Evolutionary conservation across 2,113 vertebrate genomes (phyloP).

Genomic region (Myrmecophaga tridactyla): DNA sequence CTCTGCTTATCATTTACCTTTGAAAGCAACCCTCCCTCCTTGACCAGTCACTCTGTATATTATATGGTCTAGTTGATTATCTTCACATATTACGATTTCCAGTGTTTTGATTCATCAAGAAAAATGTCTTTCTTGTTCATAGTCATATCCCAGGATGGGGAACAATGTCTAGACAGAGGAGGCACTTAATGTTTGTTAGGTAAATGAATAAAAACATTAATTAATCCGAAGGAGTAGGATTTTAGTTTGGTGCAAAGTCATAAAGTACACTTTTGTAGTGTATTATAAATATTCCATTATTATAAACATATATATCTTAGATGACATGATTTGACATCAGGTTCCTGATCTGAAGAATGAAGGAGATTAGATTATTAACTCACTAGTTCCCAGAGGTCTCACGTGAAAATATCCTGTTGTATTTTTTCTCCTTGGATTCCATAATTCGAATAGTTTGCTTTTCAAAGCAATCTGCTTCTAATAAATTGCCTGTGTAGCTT

Average conservation of each 20-base stretch:
- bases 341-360: background rate
- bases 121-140: background rate
- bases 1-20: background rate
- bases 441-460: constrained; percentile 10
- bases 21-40: background rate
- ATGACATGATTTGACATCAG: background rate
- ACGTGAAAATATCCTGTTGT: background rate
- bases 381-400: background rate
- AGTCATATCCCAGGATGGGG: background rate
- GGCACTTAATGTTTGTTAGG: background rate
- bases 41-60: background rate
- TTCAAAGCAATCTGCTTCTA: constrained; percentile 7
- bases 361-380: background rate
- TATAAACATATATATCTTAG: background rate
- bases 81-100: background rate
- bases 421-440: background rate
- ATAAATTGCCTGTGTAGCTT: background rate
- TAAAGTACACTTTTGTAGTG: background rate
- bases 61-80: background rate
- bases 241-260: background rate
- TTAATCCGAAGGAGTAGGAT: background rate
- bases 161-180: background rate
- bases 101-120: background rate
- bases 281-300: constrained; percentile 16
- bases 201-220: background rate